Conservation (phyloP, 2,797 vertebrate species). For the Mionectes olivaceus region DNA sequence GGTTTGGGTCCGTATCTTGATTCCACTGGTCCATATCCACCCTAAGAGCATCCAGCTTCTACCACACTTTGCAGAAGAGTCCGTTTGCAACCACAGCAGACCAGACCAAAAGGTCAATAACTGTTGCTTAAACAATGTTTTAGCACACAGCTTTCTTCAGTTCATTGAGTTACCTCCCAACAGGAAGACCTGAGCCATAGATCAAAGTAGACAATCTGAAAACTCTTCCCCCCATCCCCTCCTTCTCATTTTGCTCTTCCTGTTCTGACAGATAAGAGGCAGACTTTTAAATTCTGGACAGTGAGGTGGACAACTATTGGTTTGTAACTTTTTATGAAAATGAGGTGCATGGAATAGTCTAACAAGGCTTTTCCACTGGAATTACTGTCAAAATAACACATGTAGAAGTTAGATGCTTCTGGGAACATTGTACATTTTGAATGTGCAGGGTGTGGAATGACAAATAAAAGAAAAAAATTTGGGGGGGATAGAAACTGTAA, state of each 20-base stretch:
- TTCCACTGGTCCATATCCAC: neutral
- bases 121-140: neutral
- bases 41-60: neutral
- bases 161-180: neutral
- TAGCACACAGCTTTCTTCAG: neutral
- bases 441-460: neutral
- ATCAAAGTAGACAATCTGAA: neutral
- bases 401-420: neutral
- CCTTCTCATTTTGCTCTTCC: neutral
- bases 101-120: neutral
- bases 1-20: neutral
- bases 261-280: neutral
- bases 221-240: fast-evolving
- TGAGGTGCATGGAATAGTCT: neutral
- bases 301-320: neutral
- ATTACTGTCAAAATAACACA: neutral
- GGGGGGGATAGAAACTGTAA: fast-evolving
- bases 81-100: neutral
- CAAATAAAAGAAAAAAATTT: neutral
- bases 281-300: neutral
- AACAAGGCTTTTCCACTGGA: neutral
- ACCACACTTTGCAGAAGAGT: neutral
- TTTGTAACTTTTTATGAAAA: neutral
- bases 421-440: neutral
- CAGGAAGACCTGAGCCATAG: neutral